Base-by-base conservation (phyloP, 2,113 vertebrate genomes). In the Trichechus manatus region DNA sequence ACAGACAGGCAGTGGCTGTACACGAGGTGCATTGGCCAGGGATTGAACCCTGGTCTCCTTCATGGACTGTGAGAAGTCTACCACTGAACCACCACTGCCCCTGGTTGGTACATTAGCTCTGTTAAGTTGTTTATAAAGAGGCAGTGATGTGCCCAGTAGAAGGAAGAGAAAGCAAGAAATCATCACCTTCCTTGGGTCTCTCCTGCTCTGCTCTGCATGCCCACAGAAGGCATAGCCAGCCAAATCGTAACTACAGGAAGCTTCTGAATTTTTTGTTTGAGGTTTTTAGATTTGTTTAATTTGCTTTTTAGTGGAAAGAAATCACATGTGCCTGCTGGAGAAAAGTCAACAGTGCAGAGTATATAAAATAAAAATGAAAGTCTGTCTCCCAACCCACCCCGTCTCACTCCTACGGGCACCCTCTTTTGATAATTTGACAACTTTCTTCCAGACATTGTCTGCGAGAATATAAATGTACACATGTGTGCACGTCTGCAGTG, bases 141-240 rank as follows among this genome's bases (percentile, higher is more conserved):
- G 9, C 42, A 2, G 7, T 5, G 1, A 1, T 0, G 1, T 2
- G 39, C 44, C 4, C 29, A 39, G 17, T 33, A 33, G 70, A 27
- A 15, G 31, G 42, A 44, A 25, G 33, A 47, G 25, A 13, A 7
- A 27, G 27, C 5, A 29, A 29, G 20, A 13, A 63, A n/a, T 7
- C 47, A 42, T 6, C 9, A 10, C 3, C 9, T 23, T 56, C 33
- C 0, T 14, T 36, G 70, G n/a, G 27, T 9, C 17, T n/a, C 33
- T 5, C 72, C 22, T 75, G 19, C 74, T 36, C 31, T 68, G 27
- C 31, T 74, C 4, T 14, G 29, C 6, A 1, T 36, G 17, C 53
- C 53, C 13, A 17, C 13, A 15, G 9, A 56, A n/a, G 31, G 66
- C 33, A 2, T 33, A 29, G 10, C 64, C 17, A 9, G 19, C 68